These are phyloP conservation scores for Columbina picui DNA, from an alignment of 2,113 vertebrate species.

Conservation along the genomic window DNA sequence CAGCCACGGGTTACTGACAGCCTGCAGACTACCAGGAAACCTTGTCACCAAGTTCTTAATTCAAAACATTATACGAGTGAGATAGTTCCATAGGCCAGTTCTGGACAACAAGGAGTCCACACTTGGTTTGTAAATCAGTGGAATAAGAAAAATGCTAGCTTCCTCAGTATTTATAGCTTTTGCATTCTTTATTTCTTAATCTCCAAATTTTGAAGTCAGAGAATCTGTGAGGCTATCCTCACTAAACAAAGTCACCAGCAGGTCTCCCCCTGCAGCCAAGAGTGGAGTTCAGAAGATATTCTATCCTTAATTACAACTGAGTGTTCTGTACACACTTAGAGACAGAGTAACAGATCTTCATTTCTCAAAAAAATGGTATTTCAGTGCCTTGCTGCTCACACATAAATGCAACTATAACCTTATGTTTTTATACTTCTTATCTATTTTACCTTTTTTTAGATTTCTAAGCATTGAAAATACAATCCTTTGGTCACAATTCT, in stretches of 20 bases:
- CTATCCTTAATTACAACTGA: background rate
- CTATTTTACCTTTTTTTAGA: background rate
- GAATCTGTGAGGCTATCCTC: background rate
- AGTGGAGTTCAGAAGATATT: background rate
- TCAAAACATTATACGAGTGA: background rate
- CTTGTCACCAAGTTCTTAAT: background rate
- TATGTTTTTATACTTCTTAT: background rate
- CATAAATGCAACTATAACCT: background rate
- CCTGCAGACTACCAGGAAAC: background rate
- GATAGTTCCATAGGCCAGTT: background rate
- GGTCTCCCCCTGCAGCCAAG: background rate
- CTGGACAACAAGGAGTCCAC: background rate
- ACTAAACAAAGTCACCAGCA: conserved; percentile 14
- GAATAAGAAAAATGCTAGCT: background rate
- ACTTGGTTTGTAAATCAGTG: background rate
- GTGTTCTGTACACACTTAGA: background rate
- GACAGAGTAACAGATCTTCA: background rate
- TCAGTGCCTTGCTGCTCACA: background rate
- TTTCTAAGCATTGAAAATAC: background rate
- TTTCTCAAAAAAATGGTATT: background rate
- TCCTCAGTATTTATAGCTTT: background rate
- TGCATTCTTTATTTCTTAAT: background rate
- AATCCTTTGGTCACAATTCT: background rate
- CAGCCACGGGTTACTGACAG: background rate
- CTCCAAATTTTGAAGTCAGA: conserved; percentile 1